Conservation (phyloP, 2,113 vertebrate species). For the Furnarius figulus region DNA sequence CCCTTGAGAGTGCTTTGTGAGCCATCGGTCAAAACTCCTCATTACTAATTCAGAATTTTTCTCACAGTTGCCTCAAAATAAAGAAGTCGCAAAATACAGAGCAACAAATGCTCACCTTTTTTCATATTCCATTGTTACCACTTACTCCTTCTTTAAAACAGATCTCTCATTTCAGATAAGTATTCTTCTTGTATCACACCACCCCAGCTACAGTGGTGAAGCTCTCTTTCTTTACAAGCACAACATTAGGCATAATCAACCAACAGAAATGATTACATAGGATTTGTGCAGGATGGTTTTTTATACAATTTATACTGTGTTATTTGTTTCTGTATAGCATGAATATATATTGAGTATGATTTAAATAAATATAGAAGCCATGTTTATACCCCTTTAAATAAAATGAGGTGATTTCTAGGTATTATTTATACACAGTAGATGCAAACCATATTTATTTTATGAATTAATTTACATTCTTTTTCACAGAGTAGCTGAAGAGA, state of each 20-base stretch:
- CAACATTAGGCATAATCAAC: background rate
- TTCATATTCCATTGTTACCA: background rate
- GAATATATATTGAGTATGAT: background rate
- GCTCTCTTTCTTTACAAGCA: background rate
- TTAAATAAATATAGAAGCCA: background rate
- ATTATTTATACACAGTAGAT: background rate
- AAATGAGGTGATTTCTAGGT: background rate
- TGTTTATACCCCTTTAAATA: background rate
- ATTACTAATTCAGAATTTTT: background rate
- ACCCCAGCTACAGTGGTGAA: background rate
- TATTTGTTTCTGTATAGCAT: background rate
- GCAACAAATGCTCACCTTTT: background rate
- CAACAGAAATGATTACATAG: background rate
- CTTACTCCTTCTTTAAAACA: background rate
- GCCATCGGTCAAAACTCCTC: background rate
- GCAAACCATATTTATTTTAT: background rate
- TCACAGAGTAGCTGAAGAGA: background rate
- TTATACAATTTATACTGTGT: background rate
- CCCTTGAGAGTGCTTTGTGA: background rate
- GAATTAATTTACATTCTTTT: background rate
- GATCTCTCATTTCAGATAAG: background rate
- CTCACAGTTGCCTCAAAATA: background rate
- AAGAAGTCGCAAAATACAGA: background rate
- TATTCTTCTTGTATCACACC: background rate
- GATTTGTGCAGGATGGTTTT: background rate